Evolutionary conservation across 2,113 vertebrate species (phyloP), one percentile per base, ranked within the genome.

Genomic region (Saccopteryx bilineata): DNA sequence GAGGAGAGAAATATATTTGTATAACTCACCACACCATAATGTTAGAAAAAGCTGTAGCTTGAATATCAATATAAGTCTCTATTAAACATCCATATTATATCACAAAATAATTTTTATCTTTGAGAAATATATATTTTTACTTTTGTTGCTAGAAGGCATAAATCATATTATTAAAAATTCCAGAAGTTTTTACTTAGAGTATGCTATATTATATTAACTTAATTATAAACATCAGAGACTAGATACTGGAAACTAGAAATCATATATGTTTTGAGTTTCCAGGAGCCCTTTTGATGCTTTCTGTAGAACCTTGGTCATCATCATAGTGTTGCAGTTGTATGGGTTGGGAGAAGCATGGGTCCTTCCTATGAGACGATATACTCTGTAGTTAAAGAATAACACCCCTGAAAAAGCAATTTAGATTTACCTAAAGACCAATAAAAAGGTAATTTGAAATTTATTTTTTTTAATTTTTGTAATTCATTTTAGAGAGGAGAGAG

Each of bases 311-410:
- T 31, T 66, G 31, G 31, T 78, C 39, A 46, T 33, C 10, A 65
- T 68, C 1, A 80, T 75, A 68, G 80, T 2, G 19, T 54, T 66
- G 8, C 2, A 18, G 9, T 19, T 63, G 5, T 52, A 7, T 5
- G 28, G 4, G 1, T 1, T 87, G 2, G 18, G n/a, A 26, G 19
- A 14, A 1, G 8, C 4, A 1, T 5, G 33, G 19, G 24, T 8
- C 19, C 58, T 31, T 50, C 19, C 21, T 46, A 10, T 10, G 5
- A 56, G 39, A n/a, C 12, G 2, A 17, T 1, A 10, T 2, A 5
- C 1, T 68, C 46, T 92, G 46, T 2, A 46, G 31, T n/a, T 75
- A 28, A 63, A 61, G 2, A 46, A 23, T 48, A 26, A 1, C 5
- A 0, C 11, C 52, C 7, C 52, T 88, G 54, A 72, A 84, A 75